Base-by-base conservation (phyloP, 2,888 invertebrate species). In the Carpatolechia fugitivella region DNA sequence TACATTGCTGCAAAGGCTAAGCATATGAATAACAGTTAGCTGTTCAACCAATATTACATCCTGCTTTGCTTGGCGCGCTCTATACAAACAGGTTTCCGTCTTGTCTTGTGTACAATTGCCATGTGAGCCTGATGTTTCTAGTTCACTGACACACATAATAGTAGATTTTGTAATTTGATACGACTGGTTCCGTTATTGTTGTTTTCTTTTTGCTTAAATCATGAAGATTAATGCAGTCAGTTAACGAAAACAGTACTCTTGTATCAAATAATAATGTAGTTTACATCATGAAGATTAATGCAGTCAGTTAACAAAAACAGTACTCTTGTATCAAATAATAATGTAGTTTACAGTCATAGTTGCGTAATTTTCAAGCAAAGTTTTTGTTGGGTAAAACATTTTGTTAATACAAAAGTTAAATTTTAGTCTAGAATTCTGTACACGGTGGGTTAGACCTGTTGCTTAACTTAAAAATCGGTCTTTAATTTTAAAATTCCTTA, bases 81-180 rank as follows among this genome's bases (percentile, higher is more conserved):
- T 51, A 60, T 59, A 48, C 59, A 53, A 76, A 76, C 76, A 69
- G 72, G 76, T 76, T 76, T 73, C 47, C 58, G 59, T 24, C 24
- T 24, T 24, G 24, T 59, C 62, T 60, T 48, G 52, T 52, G 36
- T 57, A 60, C 54, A 56, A 71, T 71, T 67, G 70, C 66, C 69
- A 68, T 72, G 69, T 65, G 69, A 64, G 69, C 62, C 61, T 65
- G 63, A 69, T 63, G 56, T 71, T 69, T 72, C 69, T 77, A 76
- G 72, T 78, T 76, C 70, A 70, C 67, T 74, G 77, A 71, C 76
- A 78, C 67, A 77, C 66, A 62, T 65, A 24, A 61, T 60, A 36
- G 60, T 58, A 58, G 63, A 55, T 60, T 63, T 65, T 64, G 65
- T 70, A 61, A 63, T 61, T 60, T 55, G 55, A 53, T 62, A 54